A percentile compares a stretch with the other conserved stretches of the same genome.
Evolutionary conservation across 2,113 vertebrate genomes (phyloP).

Genomic region (Ceuthmochares aereus): DNA sequence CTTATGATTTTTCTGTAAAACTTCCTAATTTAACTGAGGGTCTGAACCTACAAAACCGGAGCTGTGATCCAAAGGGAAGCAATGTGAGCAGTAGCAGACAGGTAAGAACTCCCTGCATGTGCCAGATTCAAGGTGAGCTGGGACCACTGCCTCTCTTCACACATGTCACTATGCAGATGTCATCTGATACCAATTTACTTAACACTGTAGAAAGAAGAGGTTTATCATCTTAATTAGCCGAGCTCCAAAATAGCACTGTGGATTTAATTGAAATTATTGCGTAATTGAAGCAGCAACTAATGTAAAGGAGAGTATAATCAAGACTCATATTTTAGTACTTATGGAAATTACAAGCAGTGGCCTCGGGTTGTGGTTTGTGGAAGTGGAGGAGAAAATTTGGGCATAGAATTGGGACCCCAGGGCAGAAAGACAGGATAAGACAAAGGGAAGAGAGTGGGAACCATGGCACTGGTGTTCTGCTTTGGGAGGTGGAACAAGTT

Average conservation of each 20-base stretch:
- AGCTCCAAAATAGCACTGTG: neutral
- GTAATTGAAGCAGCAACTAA: neutral
- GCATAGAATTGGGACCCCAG: neutral
- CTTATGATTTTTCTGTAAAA: neutral
- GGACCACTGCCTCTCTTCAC: constrained; percentile 18
- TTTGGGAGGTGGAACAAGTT: neutral
- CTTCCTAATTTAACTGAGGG: neutral
- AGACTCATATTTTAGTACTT: neutral
- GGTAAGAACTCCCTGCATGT: neutral
- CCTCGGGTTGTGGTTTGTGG: neutral
- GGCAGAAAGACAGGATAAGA: neutral
- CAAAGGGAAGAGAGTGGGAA: neutral
- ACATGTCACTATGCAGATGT: constrained; percentile 20
- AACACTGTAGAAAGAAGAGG: neutral
- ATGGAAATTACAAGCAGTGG: neutral
- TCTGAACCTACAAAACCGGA: neutral
- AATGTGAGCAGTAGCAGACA: neutral
- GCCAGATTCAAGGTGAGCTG: constrained; percentile 35
- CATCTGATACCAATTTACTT: constrained; percentile 43
- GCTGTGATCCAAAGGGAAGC: neutral
- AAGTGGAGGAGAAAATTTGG: neutral
- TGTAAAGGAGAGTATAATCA: neutral
- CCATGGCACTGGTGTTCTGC: neutral
- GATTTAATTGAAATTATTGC: neutral
- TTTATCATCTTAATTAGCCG: constrained; percentile 17